Evolutionary conservation across 2,113 vertebrate species (phyloP).

Genomic region (Ranitomeya imitator): DNA sequence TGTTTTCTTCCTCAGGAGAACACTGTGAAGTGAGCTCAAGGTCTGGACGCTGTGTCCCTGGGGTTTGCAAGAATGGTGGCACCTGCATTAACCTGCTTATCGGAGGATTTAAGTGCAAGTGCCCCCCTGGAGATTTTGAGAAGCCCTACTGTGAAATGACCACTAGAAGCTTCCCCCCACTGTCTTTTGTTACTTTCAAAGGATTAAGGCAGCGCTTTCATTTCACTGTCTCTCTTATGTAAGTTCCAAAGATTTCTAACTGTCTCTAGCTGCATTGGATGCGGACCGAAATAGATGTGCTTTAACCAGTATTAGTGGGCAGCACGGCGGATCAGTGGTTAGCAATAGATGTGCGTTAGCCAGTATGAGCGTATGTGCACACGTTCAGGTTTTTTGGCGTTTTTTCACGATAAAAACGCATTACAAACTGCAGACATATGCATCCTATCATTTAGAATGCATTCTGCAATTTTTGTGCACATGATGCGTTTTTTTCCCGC

Average conservation of each 20-base stretch:
- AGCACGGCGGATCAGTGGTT: no score
- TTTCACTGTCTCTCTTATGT: constrained; percentile 78
- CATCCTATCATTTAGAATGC: no score
- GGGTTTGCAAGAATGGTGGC: constrained; percentile 78
- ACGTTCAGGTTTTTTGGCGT: no score
- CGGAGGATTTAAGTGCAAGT: constrained; percentile 79
- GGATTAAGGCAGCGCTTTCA: constrained; percentile 80
- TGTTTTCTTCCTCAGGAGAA: constrained; percentile 68
- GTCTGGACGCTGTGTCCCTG: constrained; percentile 74
- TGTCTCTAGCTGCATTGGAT: neutral
- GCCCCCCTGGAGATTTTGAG: constrained; percentile 72
- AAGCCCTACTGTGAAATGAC: constrained; percentile 78
- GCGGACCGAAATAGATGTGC: neutral
- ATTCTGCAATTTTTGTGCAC: no score
- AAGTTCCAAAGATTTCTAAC: constrained; percentile 59
- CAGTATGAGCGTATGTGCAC: no score
- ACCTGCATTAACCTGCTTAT: constrained; percentile 79
- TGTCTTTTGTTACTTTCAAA: constrained; percentile 81
- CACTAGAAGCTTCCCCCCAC: constrained; percentile 76
- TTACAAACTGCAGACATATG: no score
- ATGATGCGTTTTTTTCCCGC: no score
- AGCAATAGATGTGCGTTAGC: no score
- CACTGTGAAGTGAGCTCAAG: constrained; percentile 73
- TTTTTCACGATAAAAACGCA: no score
- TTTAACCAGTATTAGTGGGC: neutral